Base-by-base conservation (phyloP, 2,797 vertebrate species). In the Trichosurus vulpecula region DNA sequence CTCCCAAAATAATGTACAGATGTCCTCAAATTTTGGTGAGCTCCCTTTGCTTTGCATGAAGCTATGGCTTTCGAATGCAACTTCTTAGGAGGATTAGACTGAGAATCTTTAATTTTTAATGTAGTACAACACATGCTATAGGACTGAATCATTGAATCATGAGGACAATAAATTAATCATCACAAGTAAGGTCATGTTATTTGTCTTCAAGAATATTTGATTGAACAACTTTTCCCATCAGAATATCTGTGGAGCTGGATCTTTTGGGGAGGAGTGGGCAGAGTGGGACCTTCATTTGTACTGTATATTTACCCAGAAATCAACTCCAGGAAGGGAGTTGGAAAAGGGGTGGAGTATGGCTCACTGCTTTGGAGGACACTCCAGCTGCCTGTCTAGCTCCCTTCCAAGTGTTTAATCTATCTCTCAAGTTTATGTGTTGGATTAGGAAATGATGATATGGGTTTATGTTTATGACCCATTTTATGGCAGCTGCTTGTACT, bases 191-290 rank as follows among this genome's bases (percentile, higher is more conserved):
- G 25, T 87, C 22, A 87, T 51, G 22, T 87, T 51, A 41, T 47
- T 51, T 51, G 1, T 87, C 41, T 47, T 12, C 2, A 51, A 87
- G 74, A 51, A 87, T 87, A 87, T 87, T 41, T 87, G 22, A 47
- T 87, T 29, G 74, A 41, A 22, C 41, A 51, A 4, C 9, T 47
- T 87, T 51, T 87, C 47, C 13, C 31, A 10, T 51, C 13, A 13
- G 41, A 51, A 3, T 19, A 81, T 41, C 12, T 47, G n/a, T 0
- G 0, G 30, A 35, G 27, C 74, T 10, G 14, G 13, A 13, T 55
- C 41, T 31, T 29, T 35, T 47, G 19, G n/a, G 66, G 2, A 81
- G 41, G 19, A 22, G 19, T 47, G 66, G 66, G 8, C n/a, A 47
- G 16, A 41, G 19, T 47, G 2, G n/a, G n/a, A 25, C 66, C n/a